A percentile compares a stretch with the other conserved stretches of the same genome.
These are phyloP conservation scores for Hyposmocoma kahamanoa DNA, from an alignment of 1,140 invertebrate genomes.

Conservation along the genomic window DNA sequence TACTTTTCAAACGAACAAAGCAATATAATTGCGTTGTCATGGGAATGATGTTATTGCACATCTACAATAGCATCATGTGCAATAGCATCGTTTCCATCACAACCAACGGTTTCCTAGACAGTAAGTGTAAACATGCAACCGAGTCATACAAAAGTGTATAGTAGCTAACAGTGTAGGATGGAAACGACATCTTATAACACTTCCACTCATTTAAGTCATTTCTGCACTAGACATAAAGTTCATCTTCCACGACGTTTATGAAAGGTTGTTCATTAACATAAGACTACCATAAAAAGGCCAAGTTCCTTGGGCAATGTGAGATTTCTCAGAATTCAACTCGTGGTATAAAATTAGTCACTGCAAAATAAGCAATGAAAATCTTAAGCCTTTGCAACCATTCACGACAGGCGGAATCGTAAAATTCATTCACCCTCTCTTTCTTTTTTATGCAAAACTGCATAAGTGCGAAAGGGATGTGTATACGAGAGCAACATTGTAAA, in stretches of 20 bases:
- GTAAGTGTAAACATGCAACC: too few relatives aligned
- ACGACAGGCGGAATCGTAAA: conserved; percentile 49
- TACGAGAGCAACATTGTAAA: conserved; percentile 45
- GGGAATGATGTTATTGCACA: too few relatives aligned
- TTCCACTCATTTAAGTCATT: neutral
- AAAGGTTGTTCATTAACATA: conserved; percentile 26
- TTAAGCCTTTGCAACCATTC: conserved; percentile 51
- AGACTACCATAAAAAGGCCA: conserved; percentile 15
- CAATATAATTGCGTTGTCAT: too few relatives aligned
- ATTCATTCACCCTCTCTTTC: conserved; percentile 33
- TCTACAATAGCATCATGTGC: too few relatives aligned
- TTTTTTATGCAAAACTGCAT: conserved; percentile 8
- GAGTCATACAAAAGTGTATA: too few relatives aligned
- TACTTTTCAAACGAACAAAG: too few relatives aligned
- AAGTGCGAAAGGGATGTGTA: conserved; percentile 25
- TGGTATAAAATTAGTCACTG: conserved; percentile 61
- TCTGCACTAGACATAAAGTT: neutral
- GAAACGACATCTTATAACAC: neutral
- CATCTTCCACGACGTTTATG: conserved; percentile 8
- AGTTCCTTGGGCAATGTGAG: neutral
- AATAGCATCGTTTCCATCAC: too few relatives aligned
- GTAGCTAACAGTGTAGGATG: too few relatives aligned
- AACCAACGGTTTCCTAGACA: too few relatives aligned
- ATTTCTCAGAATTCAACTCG: conserved; percentile 47
- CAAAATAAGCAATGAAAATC: conserved; percentile 65